Percentiles rank a stretch among this genome's conserved stretches.
phyloP scores from a whole-genome alignment of 2,888 invertebrate species.

The Proisotoma minuta region DNA sequence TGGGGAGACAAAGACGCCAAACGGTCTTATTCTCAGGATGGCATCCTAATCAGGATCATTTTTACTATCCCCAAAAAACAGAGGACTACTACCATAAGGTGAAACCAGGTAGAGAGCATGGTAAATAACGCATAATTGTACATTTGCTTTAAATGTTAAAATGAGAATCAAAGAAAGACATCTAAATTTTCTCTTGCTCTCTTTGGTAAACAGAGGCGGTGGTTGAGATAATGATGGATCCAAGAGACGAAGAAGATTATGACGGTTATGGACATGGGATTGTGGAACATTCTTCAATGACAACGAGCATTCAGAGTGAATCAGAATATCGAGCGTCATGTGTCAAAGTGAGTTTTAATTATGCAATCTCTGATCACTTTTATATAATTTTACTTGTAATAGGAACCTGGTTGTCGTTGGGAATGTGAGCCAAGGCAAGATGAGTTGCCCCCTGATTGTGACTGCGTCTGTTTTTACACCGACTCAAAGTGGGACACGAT shows the following conservation, averaged over 20 bases:
- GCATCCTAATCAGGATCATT: slow-evolving; percentile 37
- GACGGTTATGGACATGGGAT: slow-evolving; percentile 34
- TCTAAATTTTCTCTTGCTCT: not conserved
- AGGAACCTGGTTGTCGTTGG: slow-evolving; percentile 47
- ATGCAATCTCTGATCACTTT: not conserved
- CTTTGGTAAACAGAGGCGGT: slow-evolving; percentile 37
- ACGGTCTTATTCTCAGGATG: slow-evolving; percentile 36
- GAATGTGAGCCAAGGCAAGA: slow-evolving; percentile 47
- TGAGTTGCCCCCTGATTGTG: slow-evolving; percentile 46
- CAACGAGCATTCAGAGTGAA: slow-evolving; percentile 45
- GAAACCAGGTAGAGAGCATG: slow-evolving; percentile 44
- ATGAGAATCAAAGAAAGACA: not conserved
- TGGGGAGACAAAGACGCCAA: slow-evolving; percentile 9
- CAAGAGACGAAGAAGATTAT: slow-evolving; percentile 27
- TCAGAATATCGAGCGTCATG: slow-evolving; percentile 46
- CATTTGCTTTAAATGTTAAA: slow-evolving; percentile 19
- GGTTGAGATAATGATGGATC: slow-evolving; percentile 45
- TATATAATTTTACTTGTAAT: not conserved
- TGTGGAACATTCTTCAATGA: slow-evolving; percentile 45
- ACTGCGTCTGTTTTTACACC: slow-evolving; percentile 47
- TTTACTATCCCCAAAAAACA: slow-evolving; percentile 43
- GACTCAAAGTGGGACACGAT: slow-evolving; percentile 47
- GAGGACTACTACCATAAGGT: slow-evolving; percentile 46
- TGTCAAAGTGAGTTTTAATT: slow-evolving; percentile 36
- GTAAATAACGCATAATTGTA: slow-evolving; percentile 20